Evolutionary conservation across 2,888 invertebrate species (phyloP).

Genomic region (Tromatobia lineatoria): DNA sequence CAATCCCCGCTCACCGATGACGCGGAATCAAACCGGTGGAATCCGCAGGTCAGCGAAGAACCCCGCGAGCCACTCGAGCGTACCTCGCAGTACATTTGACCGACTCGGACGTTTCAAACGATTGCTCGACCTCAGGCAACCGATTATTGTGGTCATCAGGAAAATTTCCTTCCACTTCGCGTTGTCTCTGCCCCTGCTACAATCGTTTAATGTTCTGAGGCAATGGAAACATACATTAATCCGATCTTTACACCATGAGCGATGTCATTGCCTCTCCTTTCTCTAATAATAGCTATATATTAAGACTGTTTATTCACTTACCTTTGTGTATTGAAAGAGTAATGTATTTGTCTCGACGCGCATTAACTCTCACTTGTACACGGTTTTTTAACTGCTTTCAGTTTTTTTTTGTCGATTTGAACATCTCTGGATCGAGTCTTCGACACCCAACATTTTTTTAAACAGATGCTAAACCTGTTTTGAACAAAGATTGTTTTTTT

Average conservation of each 20-base stretch:
- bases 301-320: conserved; percentile 18
- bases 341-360: not conserved
- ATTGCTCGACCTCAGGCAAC: conserved; percentile 8
- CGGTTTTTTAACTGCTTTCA: too few relatives aligned
- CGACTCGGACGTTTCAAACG: conserved; percentile 2
- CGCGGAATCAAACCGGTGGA: conserved; percentile 59
- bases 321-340: not conserved
- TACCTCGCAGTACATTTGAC: conserved; percentile 18
- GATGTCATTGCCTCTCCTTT: not conserved
- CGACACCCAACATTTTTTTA: too few relatives aligned
- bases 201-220: not conserved
- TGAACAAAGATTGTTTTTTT: too few relatives aligned
- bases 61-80: conserved; percentile 17
- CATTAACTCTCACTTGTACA: conserved; percentile 26
- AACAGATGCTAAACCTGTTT: too few relatives aligned
- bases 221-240: not conserved
- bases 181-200: not conserved
- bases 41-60: conserved; percentile 46
- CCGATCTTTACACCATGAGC: not conserved
- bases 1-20: conserved; percentile 50
- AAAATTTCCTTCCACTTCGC: conserved; percentile 7
- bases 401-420: too few relatives aligned
- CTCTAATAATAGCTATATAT: not conserved
- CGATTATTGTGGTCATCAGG: not conserved
- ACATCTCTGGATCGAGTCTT: too few relatives aligned